These are phyloP conservation scores for Rutpela maculata DNA, from an alignment of 2,888 invertebrate species.

Conservation along the genomic window DNA sequence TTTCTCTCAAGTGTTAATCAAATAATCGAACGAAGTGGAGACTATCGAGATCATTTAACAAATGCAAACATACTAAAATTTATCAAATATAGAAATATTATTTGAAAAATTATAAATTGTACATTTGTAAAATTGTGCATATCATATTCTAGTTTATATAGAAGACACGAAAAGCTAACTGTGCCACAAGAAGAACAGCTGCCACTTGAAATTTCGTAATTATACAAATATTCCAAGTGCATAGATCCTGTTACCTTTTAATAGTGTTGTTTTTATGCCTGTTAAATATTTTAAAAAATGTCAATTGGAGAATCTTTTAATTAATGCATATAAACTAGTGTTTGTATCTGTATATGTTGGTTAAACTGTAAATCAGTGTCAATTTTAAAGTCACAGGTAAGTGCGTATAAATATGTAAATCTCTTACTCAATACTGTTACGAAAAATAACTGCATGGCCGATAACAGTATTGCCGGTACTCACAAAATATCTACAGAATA, in stretches of 20 bases:
- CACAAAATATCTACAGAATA: too few species aligned
- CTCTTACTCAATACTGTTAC: slow-evolving; percentile 4
- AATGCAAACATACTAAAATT: too few species aligned
- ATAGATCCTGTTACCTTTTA: not conserved
- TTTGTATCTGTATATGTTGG: too few species aligned
- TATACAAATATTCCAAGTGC: not conserved
- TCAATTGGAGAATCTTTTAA: not conserved
- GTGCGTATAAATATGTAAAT: not conserved
- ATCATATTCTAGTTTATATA: too few species aligned
- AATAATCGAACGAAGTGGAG: too few species aligned
- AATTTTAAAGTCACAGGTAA: not conserved
- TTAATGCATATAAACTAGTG: not conserved
- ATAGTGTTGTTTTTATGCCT: not conserved
- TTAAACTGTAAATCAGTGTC: too few species aligned
- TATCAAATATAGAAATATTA: too few species aligned
- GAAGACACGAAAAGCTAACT: too few species aligned
- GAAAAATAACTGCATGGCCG: slow-evolving; percentile 9
- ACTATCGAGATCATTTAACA: too few species aligned
- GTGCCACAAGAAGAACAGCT: not conserved
- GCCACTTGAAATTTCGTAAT: not conserved
- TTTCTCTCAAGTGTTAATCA: too few species aligned
- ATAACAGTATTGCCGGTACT: not conserved
- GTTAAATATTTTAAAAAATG: not conserved
- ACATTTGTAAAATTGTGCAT: too few species aligned
- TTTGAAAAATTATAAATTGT: too few species aligned